Evolutionary conservation across 92 coral and sea anemone genomes (phyloP).

Genomic region (Plumapathes pennacea): DNA sequence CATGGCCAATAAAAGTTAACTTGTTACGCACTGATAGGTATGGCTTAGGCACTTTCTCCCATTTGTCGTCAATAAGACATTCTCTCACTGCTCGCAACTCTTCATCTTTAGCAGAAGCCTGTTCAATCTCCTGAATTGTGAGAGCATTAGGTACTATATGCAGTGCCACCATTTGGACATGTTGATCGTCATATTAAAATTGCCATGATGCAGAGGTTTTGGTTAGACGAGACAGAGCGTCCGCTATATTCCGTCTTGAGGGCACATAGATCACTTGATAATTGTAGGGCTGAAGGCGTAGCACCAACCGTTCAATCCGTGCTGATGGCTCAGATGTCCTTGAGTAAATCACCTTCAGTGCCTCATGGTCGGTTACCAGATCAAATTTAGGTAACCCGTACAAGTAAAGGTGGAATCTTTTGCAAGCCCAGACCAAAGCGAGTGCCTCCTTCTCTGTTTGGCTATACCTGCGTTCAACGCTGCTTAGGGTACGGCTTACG

Average conservation of each 20-base stretch:
- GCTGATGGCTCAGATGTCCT: slow-evolving; percentile 35
- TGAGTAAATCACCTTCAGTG: slow-evolving; percentile 36
- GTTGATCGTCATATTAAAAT: slow-evolving; percentile 16
- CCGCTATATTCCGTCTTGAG: slow-evolving; percentile 37
- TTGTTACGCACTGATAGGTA: slow-evolving; percentile 27
- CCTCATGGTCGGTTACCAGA: slow-evolving; percentile 48
- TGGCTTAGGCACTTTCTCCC: slow-evolving; percentile 30
- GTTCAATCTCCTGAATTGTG: slow-evolving; percentile 40
- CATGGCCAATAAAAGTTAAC: slow-evolving; percentile 31
- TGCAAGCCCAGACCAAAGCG: slow-evolving; percentile 41
- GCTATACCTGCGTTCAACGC: slow-evolving; percentile 31
- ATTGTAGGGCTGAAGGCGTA: slow-evolving; percentile 34
- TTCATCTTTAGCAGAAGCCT: slow-evolving; percentile 17
- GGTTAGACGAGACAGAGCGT: slow-evolving; percentile 31
- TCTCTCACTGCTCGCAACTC: slow-evolving; percentile 7
- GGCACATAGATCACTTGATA: slow-evolving; percentile 30
- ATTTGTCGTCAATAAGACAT: slow-evolving; percentile 8
- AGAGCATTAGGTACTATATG: slow-evolving; percentile 54
- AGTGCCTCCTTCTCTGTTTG: slow-evolving; percentile 54
- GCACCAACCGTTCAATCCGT: slow-evolving; percentile 43
- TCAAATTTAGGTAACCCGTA: slow-evolving; percentile 44
- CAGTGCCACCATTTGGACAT: slow-evolving; percentile 25
- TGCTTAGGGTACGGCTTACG: slow-evolving; percentile 16
- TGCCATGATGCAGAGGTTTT: slow-evolving; percentile 8
- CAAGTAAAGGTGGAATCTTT: slow-evolving; percentile 41